Conservation (phyloP, 2,888 invertebrate species). For the Ectropis crepuscularia region DNA sequence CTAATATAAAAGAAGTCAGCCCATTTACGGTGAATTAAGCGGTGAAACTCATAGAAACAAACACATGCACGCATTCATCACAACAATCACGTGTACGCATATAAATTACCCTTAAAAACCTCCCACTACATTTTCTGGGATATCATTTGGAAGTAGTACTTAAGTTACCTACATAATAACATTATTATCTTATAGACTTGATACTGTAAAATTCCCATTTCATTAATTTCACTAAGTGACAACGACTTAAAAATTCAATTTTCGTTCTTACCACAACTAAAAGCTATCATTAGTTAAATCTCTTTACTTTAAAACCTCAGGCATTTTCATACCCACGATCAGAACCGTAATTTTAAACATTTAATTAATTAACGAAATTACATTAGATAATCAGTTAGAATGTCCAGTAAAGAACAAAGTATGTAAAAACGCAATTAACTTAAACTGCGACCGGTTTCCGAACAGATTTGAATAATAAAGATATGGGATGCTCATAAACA, state of each 20-base stretch:
- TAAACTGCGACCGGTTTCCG: slow-evolving; percentile 65
- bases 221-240: slow-evolving; percentile 6
- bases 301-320: slow-evolving; percentile 9
- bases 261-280: slow-evolving; percentile 10
- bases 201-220: slow-evolving; percentile 3
- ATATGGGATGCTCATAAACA: slow-evolving; percentile 74
- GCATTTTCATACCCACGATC: slow-evolving; percentile 27
- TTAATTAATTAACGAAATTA: slow-evolving; percentile 41
- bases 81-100: too few relatives aligned
- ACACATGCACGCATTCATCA: too few relatives aligned
- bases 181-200: neutral
- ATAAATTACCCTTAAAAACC: too few relatives aligned
- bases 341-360: slow-evolving; percentile 28
- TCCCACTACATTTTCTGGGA: too few relatives aligned
- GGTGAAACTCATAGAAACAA: too few relatives aligned
- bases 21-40: too few relatives aligned
- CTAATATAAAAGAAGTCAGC: too few relatives aligned
- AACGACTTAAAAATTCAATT: slow-evolving; percentile 13
- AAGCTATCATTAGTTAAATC: slow-evolving; percentile 24
- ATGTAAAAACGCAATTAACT: slow-evolving; percentile 67
- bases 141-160: too few relatives aligned
- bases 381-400: slow-evolving; percentile 46
- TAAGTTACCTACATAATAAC: too few relatives aligned
- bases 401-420: slow-evolving; percentile 50
- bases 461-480: slow-evolving; percentile 76